A percentile compares a stretch with the other conserved stretches of the same genome.
phyloP scores from a whole-genome alignment of 2,888 invertebrate genomes.

The Scaptomyza flava region DNA sequence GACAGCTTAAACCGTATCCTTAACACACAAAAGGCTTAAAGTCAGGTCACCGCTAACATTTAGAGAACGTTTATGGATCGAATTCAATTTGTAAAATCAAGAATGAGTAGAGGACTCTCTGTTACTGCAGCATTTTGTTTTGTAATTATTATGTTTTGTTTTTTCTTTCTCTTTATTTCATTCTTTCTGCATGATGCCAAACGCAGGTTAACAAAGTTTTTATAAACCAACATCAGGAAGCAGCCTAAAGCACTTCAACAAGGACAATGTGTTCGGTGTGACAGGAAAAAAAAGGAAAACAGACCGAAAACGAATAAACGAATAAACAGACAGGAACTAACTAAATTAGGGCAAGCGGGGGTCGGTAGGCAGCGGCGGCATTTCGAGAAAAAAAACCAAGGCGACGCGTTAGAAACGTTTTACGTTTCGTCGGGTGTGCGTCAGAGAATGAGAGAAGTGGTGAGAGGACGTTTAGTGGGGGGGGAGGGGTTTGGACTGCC shows the following conservation, averaged over 20 bases:
- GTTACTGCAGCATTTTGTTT: background rate
- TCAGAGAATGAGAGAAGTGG: background rate
- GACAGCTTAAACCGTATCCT: slow-evolving; percentile 9
- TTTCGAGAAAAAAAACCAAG: slow-evolving; percentile 47
- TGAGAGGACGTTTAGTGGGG: background rate
- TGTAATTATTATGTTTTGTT: slow-evolving; percentile 13
- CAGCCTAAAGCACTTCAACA: slow-evolving; percentile 53
- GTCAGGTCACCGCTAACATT: slow-evolving; percentile 2
- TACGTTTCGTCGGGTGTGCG: slow-evolving; percentile 3
- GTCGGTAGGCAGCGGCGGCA: background rate
- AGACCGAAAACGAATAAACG: slow-evolving; percentile 59
- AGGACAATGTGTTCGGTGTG: slow-evolving; percentile 50
- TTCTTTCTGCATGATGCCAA: slow-evolving; percentile 55
- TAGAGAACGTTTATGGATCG: slow-evolving; percentile 22
- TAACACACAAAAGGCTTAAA: slow-evolving; percentile 4
- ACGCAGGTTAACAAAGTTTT: slow-evolving; percentile 78
- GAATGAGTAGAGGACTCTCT: slow-evolving; percentile 13
- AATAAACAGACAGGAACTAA: slow-evolving; percentile 54
- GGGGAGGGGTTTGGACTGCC: background rate
- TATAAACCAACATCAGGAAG: slow-evolving; percentile 59
- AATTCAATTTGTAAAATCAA: slow-evolving; percentile 36
- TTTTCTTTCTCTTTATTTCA: background rate
- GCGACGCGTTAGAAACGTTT: slow-evolving; percentile 33
- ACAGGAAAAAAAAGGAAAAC: slow-evolving; percentile 26
- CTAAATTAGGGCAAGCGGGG: slow-evolving; percentile 1